These are phyloP conservation scores for Platysternon megacephalum DNA, from an alignment of 2,113 vertebrate genomes.

Conservation along the genomic window DNA sequence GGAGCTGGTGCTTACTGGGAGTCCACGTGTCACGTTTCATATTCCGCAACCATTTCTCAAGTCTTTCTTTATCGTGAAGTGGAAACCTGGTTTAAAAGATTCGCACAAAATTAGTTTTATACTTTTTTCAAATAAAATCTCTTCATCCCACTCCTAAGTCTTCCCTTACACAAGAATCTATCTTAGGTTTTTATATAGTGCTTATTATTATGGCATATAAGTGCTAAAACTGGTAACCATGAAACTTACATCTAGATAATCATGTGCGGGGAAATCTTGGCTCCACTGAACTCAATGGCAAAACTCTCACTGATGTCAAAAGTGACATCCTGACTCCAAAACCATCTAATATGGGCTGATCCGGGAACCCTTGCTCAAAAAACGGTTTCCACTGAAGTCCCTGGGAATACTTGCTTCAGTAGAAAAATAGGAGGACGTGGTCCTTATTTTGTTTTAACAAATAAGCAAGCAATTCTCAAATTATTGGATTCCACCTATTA, in stretches of 20 bases:
- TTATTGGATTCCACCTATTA: background rate
- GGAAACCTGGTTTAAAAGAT: conserved; percentile 81
- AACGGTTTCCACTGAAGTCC: background rate
- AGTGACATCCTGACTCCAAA: too few relatives aligned
- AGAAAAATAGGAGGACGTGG: background rate
- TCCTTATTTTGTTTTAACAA: background rate
- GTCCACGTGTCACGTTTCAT: conserved; percentile 87
- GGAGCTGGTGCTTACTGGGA: conserved; percentile 89
- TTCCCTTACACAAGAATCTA: background rate
- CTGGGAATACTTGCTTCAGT: background rate
- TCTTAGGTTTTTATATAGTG: background rate
- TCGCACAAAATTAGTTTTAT: background rate
- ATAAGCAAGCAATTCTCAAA: background rate
- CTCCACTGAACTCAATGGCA: background rate
- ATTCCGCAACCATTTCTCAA: conserved; percentile 88
- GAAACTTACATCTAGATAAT: background rate
- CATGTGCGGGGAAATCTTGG: background rate
- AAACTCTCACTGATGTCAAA: background rate
- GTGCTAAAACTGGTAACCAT: background rate
- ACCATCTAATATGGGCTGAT: background rate
- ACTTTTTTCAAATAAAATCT: background rate
- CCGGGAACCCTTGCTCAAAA: background rate
- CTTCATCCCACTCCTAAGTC: background rate
- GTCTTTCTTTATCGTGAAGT: conserved; percentile 85
- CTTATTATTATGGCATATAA: background rate